phyloP scores from a whole-genome alignment of 2,797 vertebrate genomes.

The Nyctalus aviator region DNA sequence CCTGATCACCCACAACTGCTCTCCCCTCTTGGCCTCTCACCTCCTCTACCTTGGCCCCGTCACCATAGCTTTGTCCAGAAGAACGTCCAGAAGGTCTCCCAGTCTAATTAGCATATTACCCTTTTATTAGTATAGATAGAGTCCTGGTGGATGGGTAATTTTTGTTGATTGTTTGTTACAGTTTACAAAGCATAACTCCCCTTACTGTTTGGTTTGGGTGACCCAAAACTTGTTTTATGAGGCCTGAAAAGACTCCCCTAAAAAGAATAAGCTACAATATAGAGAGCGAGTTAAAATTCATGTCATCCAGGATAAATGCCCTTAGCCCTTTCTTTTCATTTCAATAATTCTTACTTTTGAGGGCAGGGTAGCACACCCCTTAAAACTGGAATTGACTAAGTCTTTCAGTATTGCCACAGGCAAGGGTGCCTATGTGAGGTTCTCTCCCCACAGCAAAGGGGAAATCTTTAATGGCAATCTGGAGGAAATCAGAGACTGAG shows the following conservation, averaged over 20 bases:
- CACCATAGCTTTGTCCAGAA: too few species aligned
- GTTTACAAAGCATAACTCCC: conserved; percentile 70
- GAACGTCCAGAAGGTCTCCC: too few species aligned
- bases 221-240: conserved; percentile 40
- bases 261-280: conserved; percentile 49
- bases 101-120: too few species aligned
- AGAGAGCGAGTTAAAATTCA: conserved; percentile 32
- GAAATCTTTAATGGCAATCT: neutral
- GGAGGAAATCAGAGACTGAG: neutral
- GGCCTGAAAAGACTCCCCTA: conserved; percentile 33
- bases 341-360: conserved; percentile 34
- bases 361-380: neutral
- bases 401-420: neutral
- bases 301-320: conserved; percentile 10
- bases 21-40: too few species aligned
- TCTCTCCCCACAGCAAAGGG: neutral
- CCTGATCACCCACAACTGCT: too few species aligned
- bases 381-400: neutral
- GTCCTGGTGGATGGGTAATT: neutral
- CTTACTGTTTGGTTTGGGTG: conserved; percentile 75
- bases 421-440: neutral
- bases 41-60: too few species aligned
- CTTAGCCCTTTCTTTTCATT: neutral
- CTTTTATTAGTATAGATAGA: too few species aligned
- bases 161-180: conserved; percentile 21